Evolutionary conservation across 2,888 invertebrate species (phyloP).

Genomic region (Eupeodes luniger): DNA sequence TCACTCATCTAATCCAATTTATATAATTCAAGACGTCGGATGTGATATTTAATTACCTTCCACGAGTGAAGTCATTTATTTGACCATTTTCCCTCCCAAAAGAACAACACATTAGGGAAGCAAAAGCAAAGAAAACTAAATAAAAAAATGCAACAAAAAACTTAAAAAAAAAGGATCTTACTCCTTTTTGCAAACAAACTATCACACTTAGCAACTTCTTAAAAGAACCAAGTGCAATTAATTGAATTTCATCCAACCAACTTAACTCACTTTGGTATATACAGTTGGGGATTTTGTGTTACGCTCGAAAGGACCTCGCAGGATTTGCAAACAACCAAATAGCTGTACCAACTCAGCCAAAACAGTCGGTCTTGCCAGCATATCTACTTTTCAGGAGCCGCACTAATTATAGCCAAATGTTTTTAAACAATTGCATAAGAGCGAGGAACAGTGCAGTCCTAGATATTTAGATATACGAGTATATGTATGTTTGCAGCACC

Average conservation of each 20-base stretch:
- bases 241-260: constrained; percentile 72
- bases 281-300: constrained; percentile 4
- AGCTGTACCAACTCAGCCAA: not conserved
- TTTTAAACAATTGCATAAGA: constrained; percentile 53
- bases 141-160: not conserved
- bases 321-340: constrained; percentile 57
- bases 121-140: not conserved
- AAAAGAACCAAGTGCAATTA: constrained; percentile 65
- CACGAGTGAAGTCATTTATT: constrained; percentile 46
- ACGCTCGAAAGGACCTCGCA: constrained; percentile 29
- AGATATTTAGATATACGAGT: not conserved
- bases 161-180: constrained; percentile 38
- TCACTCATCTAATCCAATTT: not conserved
- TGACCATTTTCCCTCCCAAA: constrained; percentile 26
- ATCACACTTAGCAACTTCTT: constrained; percentile 62
- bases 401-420: constrained; percentile 66
- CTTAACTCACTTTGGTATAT: constrained; percentile 62
- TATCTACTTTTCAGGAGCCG: constrained; percentile 19
- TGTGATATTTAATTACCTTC: constrained; percentile 50
- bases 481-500: not conserved
- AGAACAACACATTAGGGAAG: not conserved
- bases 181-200: constrained; percentile 45
- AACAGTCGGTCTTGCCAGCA: constrained; percentile 21
- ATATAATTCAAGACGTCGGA: constrained; percentile 9
- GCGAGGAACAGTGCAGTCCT: not conserved